Percentiles rank a stretch among this genome's conserved stretches.
Evolutionary conservation across 2,888 invertebrate species (phyloP).

Genomic region (Standfussiana lucernea): DNA sequence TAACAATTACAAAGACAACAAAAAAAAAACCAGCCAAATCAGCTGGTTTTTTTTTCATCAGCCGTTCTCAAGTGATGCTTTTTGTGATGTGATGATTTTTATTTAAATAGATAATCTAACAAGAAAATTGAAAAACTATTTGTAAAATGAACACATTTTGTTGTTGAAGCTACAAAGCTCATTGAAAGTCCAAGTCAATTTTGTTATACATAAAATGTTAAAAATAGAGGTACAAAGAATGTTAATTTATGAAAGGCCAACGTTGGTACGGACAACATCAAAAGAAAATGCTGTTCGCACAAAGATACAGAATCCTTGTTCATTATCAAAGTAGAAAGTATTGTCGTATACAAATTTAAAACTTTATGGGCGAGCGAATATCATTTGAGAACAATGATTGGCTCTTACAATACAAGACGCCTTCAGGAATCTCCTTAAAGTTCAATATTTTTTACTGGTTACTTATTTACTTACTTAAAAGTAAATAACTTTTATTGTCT

Average conservation of each 20-base stretch:
- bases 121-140: not conserved
- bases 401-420: not conserved
- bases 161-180: not conserved
- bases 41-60: too few relatives aligned
- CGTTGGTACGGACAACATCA: not conserved
- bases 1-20: too few relatives aligned
- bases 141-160: not conserved
- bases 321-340: constrained; percentile 5
- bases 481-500: not conserved
- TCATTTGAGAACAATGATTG: constrained; percentile 4
- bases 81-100: too few relatives aligned
- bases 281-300: not conserved
- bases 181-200: not conserved
- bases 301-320: not conserved
- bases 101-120: too few relatives aligned
- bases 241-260: constrained; percentile 24
- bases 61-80: too few relatives aligned
- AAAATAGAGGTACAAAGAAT: not conserved
- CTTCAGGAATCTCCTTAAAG: not conserved
- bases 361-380: not conserved
- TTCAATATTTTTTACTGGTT: not conserved
- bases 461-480: not conserved
- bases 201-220: not conserved
- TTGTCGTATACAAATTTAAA: not conserved
- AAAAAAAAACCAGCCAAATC: too few relatives aligned